Conservation (phyloP, 2,113 vertebrate species). For the Zosterops japonicus region DNA sequence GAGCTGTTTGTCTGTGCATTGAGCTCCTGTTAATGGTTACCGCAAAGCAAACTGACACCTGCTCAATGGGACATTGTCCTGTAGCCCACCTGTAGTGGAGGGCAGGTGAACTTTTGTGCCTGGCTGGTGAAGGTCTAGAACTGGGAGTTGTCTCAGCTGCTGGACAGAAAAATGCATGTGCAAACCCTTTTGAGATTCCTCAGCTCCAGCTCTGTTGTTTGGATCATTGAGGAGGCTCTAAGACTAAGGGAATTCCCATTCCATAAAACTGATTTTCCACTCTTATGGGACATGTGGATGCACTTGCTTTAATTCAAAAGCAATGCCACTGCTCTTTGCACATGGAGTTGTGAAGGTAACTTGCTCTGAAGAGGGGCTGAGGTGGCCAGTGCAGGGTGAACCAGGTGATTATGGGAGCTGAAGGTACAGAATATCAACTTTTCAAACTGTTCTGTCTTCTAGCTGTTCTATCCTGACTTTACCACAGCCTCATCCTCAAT, state of each 20-base stretch:
- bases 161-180: background rate
- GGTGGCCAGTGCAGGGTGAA: background rate
- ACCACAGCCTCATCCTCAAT: background rate
- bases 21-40: constrained; percentile 34
- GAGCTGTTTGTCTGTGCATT: background rate
- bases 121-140: background rate
- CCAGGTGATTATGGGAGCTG: background rate
- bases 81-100: background rate
- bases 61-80: background rate
- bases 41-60: background rate
- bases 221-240: background rate
- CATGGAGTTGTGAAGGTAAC: background rate
- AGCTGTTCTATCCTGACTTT: background rate
- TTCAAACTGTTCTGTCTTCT: background rate
- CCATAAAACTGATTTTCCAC: background rate
- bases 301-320: background rate
- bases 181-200: background rate
- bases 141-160: background rate
- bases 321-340: background rate
- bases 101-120: background rate
- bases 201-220: background rate
- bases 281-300: background rate
- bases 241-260: background rate
- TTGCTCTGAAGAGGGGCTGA: background rate
- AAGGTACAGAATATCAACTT: background rate